These are phyloP conservation scores for Mactra quadrangularis DNA, from an alignment of 1,140 invertebrate species.

Conservation along the genomic window DNA sequence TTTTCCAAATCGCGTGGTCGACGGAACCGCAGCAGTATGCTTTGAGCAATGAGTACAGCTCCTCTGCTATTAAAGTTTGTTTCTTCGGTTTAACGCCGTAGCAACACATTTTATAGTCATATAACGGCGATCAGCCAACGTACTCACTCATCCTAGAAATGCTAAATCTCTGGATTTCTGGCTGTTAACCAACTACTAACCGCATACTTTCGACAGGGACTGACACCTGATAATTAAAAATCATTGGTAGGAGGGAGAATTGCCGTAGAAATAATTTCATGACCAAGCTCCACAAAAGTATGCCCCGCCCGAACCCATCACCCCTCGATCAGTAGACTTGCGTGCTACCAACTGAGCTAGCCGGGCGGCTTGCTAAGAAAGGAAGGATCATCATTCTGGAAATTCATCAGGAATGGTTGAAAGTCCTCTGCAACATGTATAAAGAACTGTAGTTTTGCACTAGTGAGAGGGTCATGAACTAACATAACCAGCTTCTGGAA, in stretches of 20 bases:
- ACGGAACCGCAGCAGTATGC: conserved; percentile 30
- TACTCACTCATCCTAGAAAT: no score
- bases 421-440: conserved; percentile 30
- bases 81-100: no score
- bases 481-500: conserved; percentile 23
- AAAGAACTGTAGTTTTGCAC: conserved; percentile 48
- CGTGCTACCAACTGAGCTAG: no score
- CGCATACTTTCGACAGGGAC: no score
- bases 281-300: no score
- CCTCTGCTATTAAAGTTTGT: conserved; percentile 54
- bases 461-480: conserved; percentile 26
- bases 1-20: conserved; percentile 38
- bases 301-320: no score
- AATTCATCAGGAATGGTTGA: conserved; percentile 56
- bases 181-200: no score
- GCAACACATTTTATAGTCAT: no score
- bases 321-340: no score
- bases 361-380: not conserved
- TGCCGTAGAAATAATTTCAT: no score
- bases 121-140: no score
- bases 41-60: conserved; percentile 40
- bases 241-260: not conserved
- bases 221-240: conserved; percentile 29
- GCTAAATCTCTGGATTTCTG: no score
- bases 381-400: conserved; percentile 28